Evolutionary conservation across 2,797 vertebrate species (phyloP).

Genomic region (Lepilemur septentrionalis): DNA sequence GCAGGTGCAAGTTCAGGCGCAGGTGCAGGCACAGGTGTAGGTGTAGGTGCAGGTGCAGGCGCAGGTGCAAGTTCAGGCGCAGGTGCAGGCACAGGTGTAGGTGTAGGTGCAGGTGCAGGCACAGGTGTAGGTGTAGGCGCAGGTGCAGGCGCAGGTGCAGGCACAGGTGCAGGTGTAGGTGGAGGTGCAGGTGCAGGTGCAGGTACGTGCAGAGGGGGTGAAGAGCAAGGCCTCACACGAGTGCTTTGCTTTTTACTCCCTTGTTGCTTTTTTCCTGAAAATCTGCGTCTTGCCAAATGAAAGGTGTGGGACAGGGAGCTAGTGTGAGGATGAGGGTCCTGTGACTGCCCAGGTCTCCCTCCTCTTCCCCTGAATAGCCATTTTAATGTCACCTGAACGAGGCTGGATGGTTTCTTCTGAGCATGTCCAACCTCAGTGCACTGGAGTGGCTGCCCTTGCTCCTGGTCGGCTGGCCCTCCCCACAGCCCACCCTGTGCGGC

Average conservation of each 20-base stretch:
- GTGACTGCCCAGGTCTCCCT: too few relatives aligned
- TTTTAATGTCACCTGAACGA: neutral
- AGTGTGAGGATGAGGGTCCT: neutral
- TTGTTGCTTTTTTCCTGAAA: neutral
- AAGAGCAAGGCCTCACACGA: too few relatives aligned
- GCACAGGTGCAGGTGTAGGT: too few relatives aligned
- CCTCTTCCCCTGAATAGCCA: rapidly evolving
- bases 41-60: too few relatives aligned
- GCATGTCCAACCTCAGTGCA: neutral
- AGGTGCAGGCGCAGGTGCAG: too few relatives aligned
- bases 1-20: too few relatives aligned
- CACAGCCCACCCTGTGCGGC: neutral
- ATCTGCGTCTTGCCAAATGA: rapidly evolving
- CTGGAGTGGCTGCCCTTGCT: neutral
- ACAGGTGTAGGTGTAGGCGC: too few relatives aligned
- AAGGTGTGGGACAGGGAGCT: rapidly evolving
- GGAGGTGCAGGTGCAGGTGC: too few relatives aligned
- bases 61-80: too few relatives aligned
- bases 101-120: too few relatives aligned
- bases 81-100: too few relatives aligned
- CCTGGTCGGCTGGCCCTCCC: rapidly evolving
- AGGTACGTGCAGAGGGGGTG: rapidly evolving
- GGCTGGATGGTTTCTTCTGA: neutral
- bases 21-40: too few relatives aligned
- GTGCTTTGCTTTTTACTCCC: rapidly evolving